Base-by-base conservation (phyloP, 2,888 invertebrate genomes). In the Subacronicta megacephala region DNA sequence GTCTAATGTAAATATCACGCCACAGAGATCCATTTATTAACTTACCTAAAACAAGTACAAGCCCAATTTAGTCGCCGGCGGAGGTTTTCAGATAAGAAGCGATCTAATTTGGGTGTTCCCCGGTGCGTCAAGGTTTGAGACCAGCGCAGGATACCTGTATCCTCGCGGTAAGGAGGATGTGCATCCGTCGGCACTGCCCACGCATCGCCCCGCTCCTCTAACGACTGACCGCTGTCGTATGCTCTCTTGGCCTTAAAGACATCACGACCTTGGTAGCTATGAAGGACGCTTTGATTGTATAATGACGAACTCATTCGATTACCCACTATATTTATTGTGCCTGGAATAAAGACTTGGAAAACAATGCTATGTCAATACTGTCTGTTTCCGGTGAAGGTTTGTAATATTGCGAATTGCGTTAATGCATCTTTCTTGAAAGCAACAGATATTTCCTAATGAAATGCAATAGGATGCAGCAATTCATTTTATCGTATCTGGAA, bases 151-250 rank as follows among this genome's bases (percentile, higher is more conserved):
- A 90, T 88, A 87, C 87, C 87, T 87, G 87, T 83, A 85, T 86
- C 87, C 85, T 86, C 83, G 81, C 65, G 59, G 75, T 92, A 90
- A 92, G 81, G 83, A 93, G 93, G 93, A 93, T 88, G 92, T 82
- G 85, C 91, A 83, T 92, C 92, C 91, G 90, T 75, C 86, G 77
- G 12, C 75, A 77, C 62, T 23, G 72, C 84, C 77, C 71, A 75
- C 78, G 60, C 70, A 49, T 63, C 54, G 58, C 59, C 26, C 38
- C 41, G 51, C 26, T 15, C 42, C 7, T 1, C 55, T 18, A 13
- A 43, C 47, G 37, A n/a, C 47, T 38, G 47, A 15, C 59, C 53
- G 45, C 36, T 29, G 41, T 26, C 20, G 29, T 45, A 33, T 7
- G n/a, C 26, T 18, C 38, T 31, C 18, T 35, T 15, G 37, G 44